Evolutionary conservation across 2,113 vertebrate genomes (phyloP).

Genomic region (Campylorhamphus procurvoides): DNA sequence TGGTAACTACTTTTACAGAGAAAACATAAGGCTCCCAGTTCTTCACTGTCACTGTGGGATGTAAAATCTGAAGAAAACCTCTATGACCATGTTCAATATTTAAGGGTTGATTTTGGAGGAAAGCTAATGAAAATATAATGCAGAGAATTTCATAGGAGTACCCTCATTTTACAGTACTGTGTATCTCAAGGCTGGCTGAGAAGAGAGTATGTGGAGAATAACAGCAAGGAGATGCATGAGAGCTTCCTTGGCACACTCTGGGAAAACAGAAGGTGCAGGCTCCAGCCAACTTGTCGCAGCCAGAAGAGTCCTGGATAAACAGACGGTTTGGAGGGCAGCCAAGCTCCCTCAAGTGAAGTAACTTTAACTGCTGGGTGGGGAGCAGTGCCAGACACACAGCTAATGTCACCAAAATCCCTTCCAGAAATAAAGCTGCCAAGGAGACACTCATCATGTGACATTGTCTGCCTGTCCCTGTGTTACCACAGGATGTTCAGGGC

Average conservation of each 20-base stretch:
- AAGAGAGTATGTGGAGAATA: not conserved
- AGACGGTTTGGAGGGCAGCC: conserved; percentile 33
- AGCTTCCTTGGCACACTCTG: not conserved
- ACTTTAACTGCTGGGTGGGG: not conserved
- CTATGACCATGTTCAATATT: not conserved
- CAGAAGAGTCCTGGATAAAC: conserved; percentile 4
- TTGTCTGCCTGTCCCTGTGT: not conserved
- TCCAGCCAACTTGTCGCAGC: conserved; percentile 22
- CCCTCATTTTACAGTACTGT: not conserved
- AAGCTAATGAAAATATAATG: not conserved
- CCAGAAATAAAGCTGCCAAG: conserved; percentile 34
- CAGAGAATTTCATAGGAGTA: not conserved
- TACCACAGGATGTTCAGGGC: not conserved
- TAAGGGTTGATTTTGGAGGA: not conserved
- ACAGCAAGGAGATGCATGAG: not conserved
- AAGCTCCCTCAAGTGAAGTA: not conserved
- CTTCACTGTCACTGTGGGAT: not conserved
- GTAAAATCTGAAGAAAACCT: not conserved
- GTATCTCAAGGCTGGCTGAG: not conserved
- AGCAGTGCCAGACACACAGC: not conserved
- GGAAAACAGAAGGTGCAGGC: conserved; percentile 26
- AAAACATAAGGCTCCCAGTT: not conserved
- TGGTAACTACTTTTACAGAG: not conserved
- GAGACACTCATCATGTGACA: not conserved
- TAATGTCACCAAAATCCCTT: not conserved